Evolutionary conservation across 1,140 invertebrate species (phyloP), one percentile per base, ranked within the genome.

Genomic region (Tetraneura akinire): DNA sequence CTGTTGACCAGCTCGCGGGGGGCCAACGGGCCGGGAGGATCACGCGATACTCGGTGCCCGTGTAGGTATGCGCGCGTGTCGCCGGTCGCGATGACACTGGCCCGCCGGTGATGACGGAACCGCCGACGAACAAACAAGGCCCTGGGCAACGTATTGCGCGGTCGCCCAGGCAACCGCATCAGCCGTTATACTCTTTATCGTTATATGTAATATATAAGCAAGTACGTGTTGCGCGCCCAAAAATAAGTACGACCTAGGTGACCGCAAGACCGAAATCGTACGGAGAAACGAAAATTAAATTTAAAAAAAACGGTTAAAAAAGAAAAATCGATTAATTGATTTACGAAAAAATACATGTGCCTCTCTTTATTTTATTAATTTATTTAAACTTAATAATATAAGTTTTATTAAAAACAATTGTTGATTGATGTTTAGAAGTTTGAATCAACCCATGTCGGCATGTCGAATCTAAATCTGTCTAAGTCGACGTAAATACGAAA

Each of bases 41-140:
- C 21, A 14, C 5, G 23, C 47, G 47, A 0, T 11, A 8, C 6
- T 29, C 6, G 11, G 26, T 47, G 68, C 21, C 10, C 37, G 9
- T 14, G 29, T 3, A 16, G 4, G 62, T 1, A 42, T 37, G 32
- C 18, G 29, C 10, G 18, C 47, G 68, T 18, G 23, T 51, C 68
- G 47, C 68, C 68, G 68, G 68, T 71, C 47, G 45, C 68, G 68
- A 71, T 49, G 68, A 45, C 68, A 71, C 68, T 71, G 68, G 68
- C 18, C 68, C 68, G 51, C 68, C 51, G 68, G 68, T 18, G 68
- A 16, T 23, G 47, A 18, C 47, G 68, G 23, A 23, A 23, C 68
- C 68, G 45, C 68, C 68, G 68, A 45, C 68, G n/a, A 51, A 71
- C 18, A 71, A 51, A 71, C 29, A 51, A 49, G 45, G 68, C 47